A percentile compares a stretch with the other conserved stretches of the same genome.
These are phyloP conservation scores for Sarcophilus harrisii DNA, from an alignment of 2,797 vertebrate species.

Conservation along the genomic window DNA sequence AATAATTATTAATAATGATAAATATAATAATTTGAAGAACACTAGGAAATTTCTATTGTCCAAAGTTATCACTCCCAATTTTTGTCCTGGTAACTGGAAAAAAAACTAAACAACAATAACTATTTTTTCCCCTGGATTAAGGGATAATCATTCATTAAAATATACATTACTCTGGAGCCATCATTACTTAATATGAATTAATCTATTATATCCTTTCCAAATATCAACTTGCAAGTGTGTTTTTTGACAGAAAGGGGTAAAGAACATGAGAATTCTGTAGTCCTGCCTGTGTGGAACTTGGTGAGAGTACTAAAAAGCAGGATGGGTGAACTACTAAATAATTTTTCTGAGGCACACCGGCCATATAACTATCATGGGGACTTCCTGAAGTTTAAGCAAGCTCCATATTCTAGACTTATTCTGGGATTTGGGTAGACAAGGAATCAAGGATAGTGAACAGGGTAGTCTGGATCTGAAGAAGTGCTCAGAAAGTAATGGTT, in stretches of 20 bases:
- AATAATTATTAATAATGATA: not conserved
- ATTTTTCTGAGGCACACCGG: not conserved
- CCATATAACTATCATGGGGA: not conserved
- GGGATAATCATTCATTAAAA: not conserved
- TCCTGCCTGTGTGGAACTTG: not conserved
- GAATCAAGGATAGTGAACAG: not conserved
- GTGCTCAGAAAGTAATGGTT: not conserved
- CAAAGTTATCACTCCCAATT: not conserved
- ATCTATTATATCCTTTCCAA: not conserved
- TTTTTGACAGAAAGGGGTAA: not conserved
- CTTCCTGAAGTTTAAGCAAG: not conserved
- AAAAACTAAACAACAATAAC: not conserved
- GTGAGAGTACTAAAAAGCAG: not conserved
- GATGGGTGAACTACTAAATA: not conserved
- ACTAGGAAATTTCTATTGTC: not conserved
- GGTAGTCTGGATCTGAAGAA: conserved; percentile 12
- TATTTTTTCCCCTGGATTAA: not conserved
- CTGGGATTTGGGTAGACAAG: not conserved
- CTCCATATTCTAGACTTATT: not conserved
- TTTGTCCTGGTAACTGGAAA: not conserved
- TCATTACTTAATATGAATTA: not conserved
- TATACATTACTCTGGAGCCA: not conserved
- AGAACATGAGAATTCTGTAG: not conserved
- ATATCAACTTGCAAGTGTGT: not conserved
- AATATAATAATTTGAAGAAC: not conserved